phyloP scores from a whole-genome alignment of 1,140 invertebrate species.

The Drosophila rhopaloa region DNA sequence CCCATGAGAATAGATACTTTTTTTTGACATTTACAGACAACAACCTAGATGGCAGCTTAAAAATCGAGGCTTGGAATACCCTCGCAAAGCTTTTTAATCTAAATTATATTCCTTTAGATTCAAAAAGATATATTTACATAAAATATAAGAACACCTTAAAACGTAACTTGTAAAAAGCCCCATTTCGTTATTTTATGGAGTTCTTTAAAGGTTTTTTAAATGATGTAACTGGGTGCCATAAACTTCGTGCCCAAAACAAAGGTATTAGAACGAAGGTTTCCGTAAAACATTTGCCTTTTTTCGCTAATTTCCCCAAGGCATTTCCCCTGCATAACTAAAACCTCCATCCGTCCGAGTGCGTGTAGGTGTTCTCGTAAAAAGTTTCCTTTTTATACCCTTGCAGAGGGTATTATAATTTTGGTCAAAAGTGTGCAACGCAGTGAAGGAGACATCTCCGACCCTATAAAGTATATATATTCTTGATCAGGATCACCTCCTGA shows the following conservation, averaged over 20 bases:
- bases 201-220: conserved; percentile 12
- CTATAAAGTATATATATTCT: too few species aligned
- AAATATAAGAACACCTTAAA: background rate
- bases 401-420: too few species aligned
- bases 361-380: conserved; percentile 39
- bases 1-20: background rate
- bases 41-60: background rate
- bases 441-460: too few species aligned
- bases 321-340: conserved; percentile 70
- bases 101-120: too few species aligned
- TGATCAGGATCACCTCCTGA: too few species aligned
- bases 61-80: too few species aligned
- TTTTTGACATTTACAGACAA: background rate
- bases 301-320: conserved; percentile 74
- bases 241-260: conserved; percentile 39
- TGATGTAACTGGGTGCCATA: conserved; percentile 37
- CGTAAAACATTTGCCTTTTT: conserved; percentile 65
- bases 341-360: conserved; percentile 41
- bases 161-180: background rate
- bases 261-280: conserved; percentile 47
- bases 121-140: too few species aligned
- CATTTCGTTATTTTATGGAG: background rate
- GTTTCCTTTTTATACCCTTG: too few species aligned
- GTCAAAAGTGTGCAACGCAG: too few species aligned
- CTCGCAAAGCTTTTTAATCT: too few species aligned